Evolutionary conservation across 2,797 vertebrate genomes (phyloP), one percentile per base, ranked within the genome.

Genomic region (Tiaroga cobitis): DNA sequence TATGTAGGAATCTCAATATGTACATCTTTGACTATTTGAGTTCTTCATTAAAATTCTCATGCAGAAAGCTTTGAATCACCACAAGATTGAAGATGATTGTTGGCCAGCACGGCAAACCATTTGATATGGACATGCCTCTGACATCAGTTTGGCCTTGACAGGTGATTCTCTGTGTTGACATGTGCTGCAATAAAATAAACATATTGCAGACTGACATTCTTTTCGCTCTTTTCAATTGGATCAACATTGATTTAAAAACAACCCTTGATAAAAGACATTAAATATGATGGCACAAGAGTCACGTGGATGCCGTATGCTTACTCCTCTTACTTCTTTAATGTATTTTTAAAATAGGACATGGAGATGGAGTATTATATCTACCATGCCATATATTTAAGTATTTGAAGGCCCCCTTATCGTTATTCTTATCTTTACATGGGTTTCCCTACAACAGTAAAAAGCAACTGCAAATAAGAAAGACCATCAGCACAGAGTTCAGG

Each of bases 171-270:
- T 63, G 24, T 70, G 82, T 83, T 77, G 68, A 68, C 61, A 56
- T 76, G 43, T 76, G 59, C 10, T 51, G 65, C 82, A 69, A 84
- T 69, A 69, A 84, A 68, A 41, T 51, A 5, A 34, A 75, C 16
- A 49, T 8, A 61, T 63, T 82, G 37, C 51, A 68, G 59, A 32
- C n/a, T 82, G 67, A 2, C 70, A 83, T 49, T 74, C 21, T 24
- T 74, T 46, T 63, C 80, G 61, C n/a, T 82, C 10, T 21, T 75
- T 75, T 83, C 8, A 4, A 49, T 19, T 51, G 59, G 70, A 43
- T 75, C 43, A 51, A 8, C 32, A 41, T 3, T 54, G 72, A 65
- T 39, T 67, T 37, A 76, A 51, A 67, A n/a, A 16, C n/a, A 54
- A 39, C 10, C 11, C 61, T 26, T 65, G 59, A 65, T 65, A 83